Base-by-base conservation (phyloP, 2,888 invertebrate species). In the Dasypolia templi region DNA sequence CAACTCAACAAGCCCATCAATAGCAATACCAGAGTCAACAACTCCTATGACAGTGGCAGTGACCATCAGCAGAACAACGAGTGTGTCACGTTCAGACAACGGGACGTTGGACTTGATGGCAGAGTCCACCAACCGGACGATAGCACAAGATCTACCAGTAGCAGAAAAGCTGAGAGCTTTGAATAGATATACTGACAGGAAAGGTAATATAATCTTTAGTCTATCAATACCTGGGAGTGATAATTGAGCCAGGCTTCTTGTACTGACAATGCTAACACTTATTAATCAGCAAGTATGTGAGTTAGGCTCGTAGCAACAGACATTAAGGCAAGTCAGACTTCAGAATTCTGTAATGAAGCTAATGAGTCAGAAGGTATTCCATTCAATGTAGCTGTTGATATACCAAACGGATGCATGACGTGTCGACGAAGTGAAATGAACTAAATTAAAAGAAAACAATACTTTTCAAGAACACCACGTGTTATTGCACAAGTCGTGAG, bases 131-230 rank as follows among this genome's bases (percentile, higher is more conserved):
- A 96, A 96, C 78, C 93, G 94, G 84, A 95, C 94, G 3, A 78
- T 95, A 46, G 89, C 92, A 0, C 95, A 95, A 86, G 95, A 96
- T 69, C 78, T 95, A 9, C 96, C 96, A 0, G 92, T 96, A 0
- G 95, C 96, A 22, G 96, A 96, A 84, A 96, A 95, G 75, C 86
- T 96, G 22, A 90, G 96, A 42, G 92, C 95, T 0, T 75, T 94
- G 26, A 95, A 94, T 81, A 90, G 96, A 92, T 96, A 93, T 72
- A 89, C 91, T 61, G 96, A 95, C 75, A 92, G 96, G 62, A 96
- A 96, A 93, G 95, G 96, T 96, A 26, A n/a, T 58, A 35, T 14
- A 74, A 32, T 58, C 3, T 74, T 49, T 29, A 6, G 3, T n/a
- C 17, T 44, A n/a, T 49, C 4, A 19, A 12, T 14, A 29, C 9